phyloP scores from a whole-genome alignment of 2,113 vertebrate genomes.

The Gymnarchus niloticus region DNA sequence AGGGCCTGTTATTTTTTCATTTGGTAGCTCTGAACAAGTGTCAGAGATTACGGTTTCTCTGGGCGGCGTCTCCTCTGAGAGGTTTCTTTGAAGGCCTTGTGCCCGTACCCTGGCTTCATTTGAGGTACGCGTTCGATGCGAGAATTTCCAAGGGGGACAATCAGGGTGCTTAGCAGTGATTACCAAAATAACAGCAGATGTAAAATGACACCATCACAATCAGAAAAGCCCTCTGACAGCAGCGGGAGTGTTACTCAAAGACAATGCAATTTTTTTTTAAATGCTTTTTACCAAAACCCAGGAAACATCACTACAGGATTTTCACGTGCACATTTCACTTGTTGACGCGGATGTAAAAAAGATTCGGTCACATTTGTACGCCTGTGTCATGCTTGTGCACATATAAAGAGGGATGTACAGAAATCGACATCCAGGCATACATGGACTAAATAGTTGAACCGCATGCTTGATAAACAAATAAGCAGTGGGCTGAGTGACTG shows the following conservation, averaged over 20 bases:
- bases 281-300: not conserved
- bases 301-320: not conserved
- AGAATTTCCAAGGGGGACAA: not conserved
- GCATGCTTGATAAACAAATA: not conserved
- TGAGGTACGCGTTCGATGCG: not conserved
- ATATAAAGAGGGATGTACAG: not conserved
- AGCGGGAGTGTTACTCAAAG: not conserved
- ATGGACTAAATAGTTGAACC: not conserved
- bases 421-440: not conserved
- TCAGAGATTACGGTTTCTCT: constrained; percentile 31
- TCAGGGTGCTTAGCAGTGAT: not conserved
- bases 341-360: too few species aligned
- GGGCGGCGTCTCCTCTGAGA: constrained; percentile 9
- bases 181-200: not conserved
- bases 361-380: not conserved
- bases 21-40: constrained; percentile 49
- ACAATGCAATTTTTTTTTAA: not conserved
- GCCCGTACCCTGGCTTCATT: not conserved
- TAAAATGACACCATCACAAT: not conserved
- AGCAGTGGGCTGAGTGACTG: too few species aligned
- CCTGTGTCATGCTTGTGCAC: not conserved
- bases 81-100: not conserved
- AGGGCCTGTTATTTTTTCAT: constrained; percentile 52
- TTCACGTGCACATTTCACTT: not conserved
- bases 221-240: not conserved